Evolutionary conservation across 1,140 invertebrate species (phyloP).

Genomic region (Oscheius sp.): DNA sequence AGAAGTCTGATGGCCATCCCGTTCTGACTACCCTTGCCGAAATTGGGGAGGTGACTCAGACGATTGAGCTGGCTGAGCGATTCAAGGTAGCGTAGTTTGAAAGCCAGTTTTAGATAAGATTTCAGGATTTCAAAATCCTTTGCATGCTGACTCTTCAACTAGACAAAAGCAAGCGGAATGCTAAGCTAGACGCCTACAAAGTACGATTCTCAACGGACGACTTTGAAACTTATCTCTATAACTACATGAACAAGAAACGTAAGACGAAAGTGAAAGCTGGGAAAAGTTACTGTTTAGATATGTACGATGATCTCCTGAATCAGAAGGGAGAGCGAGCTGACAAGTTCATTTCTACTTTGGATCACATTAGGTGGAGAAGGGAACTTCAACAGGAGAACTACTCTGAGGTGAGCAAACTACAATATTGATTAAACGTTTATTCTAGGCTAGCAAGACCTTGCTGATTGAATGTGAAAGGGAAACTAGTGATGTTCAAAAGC

Average conservation of each 20-base stretch:
- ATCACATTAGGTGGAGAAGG: background rate
- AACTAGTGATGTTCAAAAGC: background rate
- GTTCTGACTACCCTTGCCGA: background rate
- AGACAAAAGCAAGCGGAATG: background rate
- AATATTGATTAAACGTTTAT: too few species aligned
- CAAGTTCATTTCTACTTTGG: background rate
- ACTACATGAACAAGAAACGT: background rate
- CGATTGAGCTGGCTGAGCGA: background rate
- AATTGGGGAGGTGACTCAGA: background rate
- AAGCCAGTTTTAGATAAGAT: too few species aligned
- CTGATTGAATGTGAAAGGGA: background rate
- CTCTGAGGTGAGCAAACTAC: too few species aligned
- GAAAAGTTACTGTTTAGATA: background rate
- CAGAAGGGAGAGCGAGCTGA: background rate
- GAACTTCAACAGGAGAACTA: background rate
- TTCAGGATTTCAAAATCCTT: conserved; percentile 4
- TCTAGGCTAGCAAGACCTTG: background rate
- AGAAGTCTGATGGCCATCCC: background rate
- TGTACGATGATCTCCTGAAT: background rate
- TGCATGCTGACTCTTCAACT: background rate
- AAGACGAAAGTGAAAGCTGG: too few species aligned
- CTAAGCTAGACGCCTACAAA: background rate
- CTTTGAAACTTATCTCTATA: background rate
- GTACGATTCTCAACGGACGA: background rate
- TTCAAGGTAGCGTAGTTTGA: too few species aligned